These are phyloP conservation scores for Zaprionus nigranus DNA, from an alignment of 1,140 invertebrate species.

Conservation along the genomic window DNA sequence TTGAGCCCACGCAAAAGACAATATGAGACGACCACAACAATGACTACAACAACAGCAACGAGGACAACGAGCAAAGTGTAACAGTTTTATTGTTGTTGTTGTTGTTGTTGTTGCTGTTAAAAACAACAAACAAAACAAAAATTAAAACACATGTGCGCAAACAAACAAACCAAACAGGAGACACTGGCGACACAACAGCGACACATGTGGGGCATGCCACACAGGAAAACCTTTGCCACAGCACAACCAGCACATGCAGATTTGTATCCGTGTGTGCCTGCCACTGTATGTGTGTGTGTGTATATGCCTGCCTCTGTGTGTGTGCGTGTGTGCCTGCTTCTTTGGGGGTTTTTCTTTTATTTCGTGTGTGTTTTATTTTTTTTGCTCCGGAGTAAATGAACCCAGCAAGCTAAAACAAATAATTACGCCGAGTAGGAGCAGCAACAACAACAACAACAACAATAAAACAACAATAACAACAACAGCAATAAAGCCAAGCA, in stretches of 20 bases:
- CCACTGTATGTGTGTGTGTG: conserved; percentile 4
- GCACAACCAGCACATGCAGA: conserved; percentile 39
- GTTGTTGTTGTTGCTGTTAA: conserved; percentile 55
- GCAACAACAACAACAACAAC: conserved; percentile 21
- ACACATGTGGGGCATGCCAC: conserved; percentile 62
- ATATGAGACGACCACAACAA: conserved; percentile 44
- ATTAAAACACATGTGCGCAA: conserved; percentile 81
- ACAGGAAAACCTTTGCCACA: conserved; percentile 53
- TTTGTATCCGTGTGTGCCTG: conserved; percentile 14
- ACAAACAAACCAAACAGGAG: conserved; percentile 50
- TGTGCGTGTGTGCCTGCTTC: conserved; percentile 12
- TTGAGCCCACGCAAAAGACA: conserved; percentile 74
- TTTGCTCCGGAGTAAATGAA: conserved; percentile 69
- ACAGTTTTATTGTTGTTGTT: conserved; percentile 66
- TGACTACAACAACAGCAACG: conserved; percentile 1
- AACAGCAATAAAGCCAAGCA: conserved; percentile 27
- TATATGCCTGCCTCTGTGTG: too few relatives aligned
- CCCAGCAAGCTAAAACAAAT: conserved; percentile 82
- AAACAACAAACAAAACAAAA: conserved; percentile 77
- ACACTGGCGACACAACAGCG: conserved; percentile 8
- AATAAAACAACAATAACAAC: conserved; percentile 21
- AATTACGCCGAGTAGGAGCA: conserved; percentile 64
- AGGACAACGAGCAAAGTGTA: conserved; percentile 59
- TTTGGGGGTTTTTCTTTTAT: conserved; percentile 46
- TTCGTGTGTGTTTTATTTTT: conserved; percentile 40